A percentile compares a stretch with the other conserved stretches of the same genome.
Conservation (phyloP, 2,113 vertebrate genomes). For the Anser cygnoides region DNA sequence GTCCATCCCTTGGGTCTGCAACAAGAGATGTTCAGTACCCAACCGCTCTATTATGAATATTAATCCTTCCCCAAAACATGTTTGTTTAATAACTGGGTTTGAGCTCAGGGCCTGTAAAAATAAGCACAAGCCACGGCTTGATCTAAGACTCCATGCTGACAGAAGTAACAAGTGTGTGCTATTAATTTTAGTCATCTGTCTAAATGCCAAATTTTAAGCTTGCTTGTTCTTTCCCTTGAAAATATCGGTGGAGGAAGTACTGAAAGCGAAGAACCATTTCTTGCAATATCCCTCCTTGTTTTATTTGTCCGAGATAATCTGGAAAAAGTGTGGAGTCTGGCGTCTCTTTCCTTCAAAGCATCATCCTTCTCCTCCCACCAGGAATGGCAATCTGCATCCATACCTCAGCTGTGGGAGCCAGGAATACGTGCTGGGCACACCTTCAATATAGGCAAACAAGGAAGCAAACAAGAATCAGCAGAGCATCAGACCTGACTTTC, state of each 20-base stretch:
- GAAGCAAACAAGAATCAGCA: neutral
- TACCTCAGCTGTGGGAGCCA: neutral
- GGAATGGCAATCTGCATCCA: fast-evolving
- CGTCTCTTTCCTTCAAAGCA: neutral
- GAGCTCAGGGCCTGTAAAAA: neutral
- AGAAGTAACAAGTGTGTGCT: neutral
- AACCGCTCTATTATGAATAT: neutral
- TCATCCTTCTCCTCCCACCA: neutral
- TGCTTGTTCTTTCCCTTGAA: neutral
- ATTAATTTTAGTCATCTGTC: neutral
- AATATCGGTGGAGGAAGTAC: neutral
- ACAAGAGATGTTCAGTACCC: neutral
- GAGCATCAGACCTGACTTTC: neutral
- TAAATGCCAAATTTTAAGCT: neutral
- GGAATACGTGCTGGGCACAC: neutral
- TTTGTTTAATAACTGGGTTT: neutral
- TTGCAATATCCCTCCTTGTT: neutral
- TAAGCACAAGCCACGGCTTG: neutral
- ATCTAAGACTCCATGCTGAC: neutral
- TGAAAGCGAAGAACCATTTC: neutral
- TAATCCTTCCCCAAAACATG: neutral
- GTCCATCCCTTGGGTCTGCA: neutral
- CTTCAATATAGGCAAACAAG: neutral
- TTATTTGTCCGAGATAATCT: neutral
- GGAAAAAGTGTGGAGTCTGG: neutral